Percentiles rank a stretch among this genome's conserved stretches.
Conservation (phyloP, 2,888 invertebrate species). For the Caenorhabditis imperialis region DNA sequence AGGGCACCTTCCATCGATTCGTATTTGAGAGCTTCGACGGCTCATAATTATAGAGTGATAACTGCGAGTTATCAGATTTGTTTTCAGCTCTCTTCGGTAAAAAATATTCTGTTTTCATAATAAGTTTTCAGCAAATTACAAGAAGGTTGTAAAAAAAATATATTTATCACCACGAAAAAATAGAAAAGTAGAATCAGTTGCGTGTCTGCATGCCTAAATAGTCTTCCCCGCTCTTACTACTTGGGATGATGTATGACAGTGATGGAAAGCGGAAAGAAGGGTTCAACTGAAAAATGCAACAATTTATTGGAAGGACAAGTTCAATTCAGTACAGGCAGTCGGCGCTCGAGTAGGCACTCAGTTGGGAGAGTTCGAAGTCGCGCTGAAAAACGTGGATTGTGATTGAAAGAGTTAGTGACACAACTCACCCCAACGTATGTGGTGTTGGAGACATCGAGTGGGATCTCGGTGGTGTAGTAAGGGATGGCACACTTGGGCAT, state of each 20-base stretch:
- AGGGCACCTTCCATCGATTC: neutral
- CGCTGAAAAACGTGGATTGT: constrained; percentile 9
- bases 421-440: constrained; percentile 11
- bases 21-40: neutral
- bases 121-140: no score
- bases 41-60: no score
- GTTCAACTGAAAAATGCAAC: constrained; percentile 21
- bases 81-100: no score
- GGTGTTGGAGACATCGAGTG: constrained; percentile 1
- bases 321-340: constrained; percentile 31
- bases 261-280: neutral
- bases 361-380: constrained; percentile 23
- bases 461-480: constrained; percentile 26
- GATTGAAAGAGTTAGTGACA: neutral
- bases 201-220: constrained; percentile 21
- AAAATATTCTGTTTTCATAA: no score
- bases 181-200: constrained; percentile 7
- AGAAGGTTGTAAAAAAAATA: no score
- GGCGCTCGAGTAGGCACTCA: constrained; percentile 4
- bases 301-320: constrained; percentile 11
- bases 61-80: no score
- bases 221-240: neutral
- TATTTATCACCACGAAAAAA: no score
- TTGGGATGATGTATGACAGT: constrained; percentile 4
- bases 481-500: constrained; percentile 14